These are phyloP conservation scores for Pygocentrus nattereri DNA, from an alignment of 2,797 vertebrate species.

Conservation along the genomic window DNA sequence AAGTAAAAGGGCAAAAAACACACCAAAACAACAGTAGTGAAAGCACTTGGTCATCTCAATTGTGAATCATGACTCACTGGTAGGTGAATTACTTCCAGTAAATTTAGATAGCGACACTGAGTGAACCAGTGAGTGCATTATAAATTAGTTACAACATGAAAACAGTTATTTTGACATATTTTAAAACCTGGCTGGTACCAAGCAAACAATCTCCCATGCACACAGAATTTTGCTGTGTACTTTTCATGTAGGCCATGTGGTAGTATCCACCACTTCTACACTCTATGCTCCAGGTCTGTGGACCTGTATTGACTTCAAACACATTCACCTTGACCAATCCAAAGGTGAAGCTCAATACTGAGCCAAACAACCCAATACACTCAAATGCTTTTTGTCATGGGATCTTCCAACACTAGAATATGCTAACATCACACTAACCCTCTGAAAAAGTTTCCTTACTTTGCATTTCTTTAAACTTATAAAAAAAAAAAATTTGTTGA, in stretches of 20 bases:
- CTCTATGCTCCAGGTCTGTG: background rate
- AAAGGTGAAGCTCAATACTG: background rate
- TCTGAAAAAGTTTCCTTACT: background rate
- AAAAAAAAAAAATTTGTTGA: too few species aligned
- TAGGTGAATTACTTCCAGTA: too few species aligned
- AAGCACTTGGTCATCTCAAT: background rate
- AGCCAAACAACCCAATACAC: background rate
- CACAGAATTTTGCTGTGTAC: background rate
- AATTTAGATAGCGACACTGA: background rate
- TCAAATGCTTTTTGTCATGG: background rate
- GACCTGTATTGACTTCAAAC: background rate
- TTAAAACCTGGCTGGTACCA: too few species aligned
- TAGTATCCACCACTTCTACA: background rate
- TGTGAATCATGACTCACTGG: background rate
- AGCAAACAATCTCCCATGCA: background rate
- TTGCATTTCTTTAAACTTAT: background rate
- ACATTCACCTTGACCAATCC: background rate
- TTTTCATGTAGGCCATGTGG: background rate
- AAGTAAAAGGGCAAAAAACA: too few species aligned
- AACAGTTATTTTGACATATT: background rate
- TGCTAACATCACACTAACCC: background rate
- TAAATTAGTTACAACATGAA: background rate
- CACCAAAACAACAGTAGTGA: background rate
- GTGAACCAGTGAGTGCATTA: background rate
- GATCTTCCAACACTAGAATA: background rate